Evolutionary conservation across 2,113 vertebrate species (phyloP).

Genomic region (Nymphicus hollandicus): DNA sequence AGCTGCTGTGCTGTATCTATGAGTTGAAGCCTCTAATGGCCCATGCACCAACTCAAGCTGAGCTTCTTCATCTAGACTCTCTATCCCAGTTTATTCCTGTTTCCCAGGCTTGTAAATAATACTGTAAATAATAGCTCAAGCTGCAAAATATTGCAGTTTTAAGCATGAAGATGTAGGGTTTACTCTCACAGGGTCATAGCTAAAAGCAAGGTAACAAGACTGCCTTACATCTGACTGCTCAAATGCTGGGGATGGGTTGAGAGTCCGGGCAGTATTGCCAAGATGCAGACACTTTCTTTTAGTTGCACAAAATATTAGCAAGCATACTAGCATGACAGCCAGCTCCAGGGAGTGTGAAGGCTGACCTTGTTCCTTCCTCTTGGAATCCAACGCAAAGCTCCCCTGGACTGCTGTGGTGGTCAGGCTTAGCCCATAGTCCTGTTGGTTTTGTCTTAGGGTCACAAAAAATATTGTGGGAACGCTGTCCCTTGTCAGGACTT

Average conservation of each 20-base stretch:
- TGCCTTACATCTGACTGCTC: not conserved
- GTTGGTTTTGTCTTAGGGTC: not conserved
- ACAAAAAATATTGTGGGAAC: not conserved
- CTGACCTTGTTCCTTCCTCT: not conserved
- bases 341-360: not conserved
- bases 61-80: not conserved
- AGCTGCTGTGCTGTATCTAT: accelerated
- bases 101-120: not conserved
- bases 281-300: not conserved
- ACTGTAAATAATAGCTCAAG: not conserved
- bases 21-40: not conserved
- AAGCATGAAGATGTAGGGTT: not conserved
- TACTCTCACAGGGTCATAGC: not conserved
- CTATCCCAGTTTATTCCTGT: not conserved
- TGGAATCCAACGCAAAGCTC: not conserved
- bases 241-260: not conserved
- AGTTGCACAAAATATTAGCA: not conserved
- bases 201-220: not conserved
- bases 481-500: not conserved
- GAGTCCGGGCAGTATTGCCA: not conserved
- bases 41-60: not conserved
- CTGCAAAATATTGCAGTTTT: not conserved
- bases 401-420: too few species aligned
- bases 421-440: not conserved
- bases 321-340: too few species aligned